Conservation (phyloP, 2,797 vertebrate genomes). For the Malacoraja senta region DNA sequence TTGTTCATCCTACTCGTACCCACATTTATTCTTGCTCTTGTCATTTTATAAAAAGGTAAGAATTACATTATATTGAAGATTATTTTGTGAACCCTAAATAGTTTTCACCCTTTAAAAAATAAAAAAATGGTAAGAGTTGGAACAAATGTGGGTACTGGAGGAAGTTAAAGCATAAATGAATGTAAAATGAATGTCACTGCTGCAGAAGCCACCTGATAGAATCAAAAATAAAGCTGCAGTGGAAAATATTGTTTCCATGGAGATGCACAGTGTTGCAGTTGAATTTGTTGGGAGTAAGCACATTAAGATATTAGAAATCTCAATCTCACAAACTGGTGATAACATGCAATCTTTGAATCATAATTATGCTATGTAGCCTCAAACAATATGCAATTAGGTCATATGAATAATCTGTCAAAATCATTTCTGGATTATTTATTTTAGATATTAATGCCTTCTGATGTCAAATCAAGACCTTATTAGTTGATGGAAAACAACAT, state of each 20-base stretch:
- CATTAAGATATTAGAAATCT: conserved; percentile 13
- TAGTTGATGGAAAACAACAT: not conserved
- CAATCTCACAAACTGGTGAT: not conserved
- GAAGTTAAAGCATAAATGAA: not conserved
- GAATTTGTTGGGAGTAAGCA: not conserved
- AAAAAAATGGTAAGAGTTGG: not conserved
- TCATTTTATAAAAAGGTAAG: no score
- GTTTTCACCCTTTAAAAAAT: not conserved
- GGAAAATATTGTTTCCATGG: conserved; percentile 31
- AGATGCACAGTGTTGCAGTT: conserved; percentile 35
- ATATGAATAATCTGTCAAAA: conserved; percentile 20
- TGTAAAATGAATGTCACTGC: conserved; percentile 3
- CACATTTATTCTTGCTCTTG: no score
- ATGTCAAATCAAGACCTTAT: not conserved
- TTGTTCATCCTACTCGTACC: no score
- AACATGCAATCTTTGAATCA: conserved; percentile 1
- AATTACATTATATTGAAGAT: not conserved
- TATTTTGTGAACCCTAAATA: not conserved
- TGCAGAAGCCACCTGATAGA: not conserved
- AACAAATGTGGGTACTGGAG: not conserved
- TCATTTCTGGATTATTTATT: not conserved
- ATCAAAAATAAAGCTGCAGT: conserved; percentile 22
- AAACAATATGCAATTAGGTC: not conserved
- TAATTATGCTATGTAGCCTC: not conserved
- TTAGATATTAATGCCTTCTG: conserved; percentile 6